A percentile compares a stretch with the other conserved stretches of the same genome.
Conservation (phyloP, 2,888 invertebrate species). For the Papilio protenor region DNA sequence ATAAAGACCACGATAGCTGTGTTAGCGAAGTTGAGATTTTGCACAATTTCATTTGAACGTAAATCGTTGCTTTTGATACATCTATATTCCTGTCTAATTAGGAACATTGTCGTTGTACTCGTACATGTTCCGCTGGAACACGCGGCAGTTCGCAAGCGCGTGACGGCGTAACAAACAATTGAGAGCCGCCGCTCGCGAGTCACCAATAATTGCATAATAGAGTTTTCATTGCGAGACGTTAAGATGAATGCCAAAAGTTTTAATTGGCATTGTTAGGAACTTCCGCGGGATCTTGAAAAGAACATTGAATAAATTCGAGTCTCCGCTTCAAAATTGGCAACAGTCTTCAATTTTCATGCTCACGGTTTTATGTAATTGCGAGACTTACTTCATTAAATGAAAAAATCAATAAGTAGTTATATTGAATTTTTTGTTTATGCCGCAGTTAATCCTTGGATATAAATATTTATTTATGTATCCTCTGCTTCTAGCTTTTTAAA, state of each 20-base stretch:
- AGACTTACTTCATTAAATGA: constrained; percentile 23
- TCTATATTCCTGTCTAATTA: not conserved
- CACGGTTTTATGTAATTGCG: constrained; percentile 36
- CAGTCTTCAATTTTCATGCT: constrained; percentile 38
- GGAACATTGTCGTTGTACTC: not conserved
- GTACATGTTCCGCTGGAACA: not conserved
- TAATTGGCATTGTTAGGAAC: constrained; percentile 47
- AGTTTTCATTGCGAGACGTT: constrained; percentile 44
- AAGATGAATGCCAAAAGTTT: constrained; percentile 46
- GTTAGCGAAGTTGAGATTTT: not conserved
- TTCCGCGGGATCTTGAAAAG: constrained; percentile 41
- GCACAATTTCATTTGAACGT: not conserved
- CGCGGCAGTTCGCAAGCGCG: not conserved
- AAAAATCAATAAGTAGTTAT: constrained; percentile 6
- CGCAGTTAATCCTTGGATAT: too few relatives aligned
- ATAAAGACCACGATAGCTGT: not conserved
- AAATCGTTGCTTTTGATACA: not conserved
- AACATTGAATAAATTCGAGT: constrained; percentile 38
- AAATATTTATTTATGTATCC: too few relatives aligned
- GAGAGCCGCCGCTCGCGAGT: constrained; percentile 32
- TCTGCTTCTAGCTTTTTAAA: not conserved
- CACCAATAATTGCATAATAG: constrained; percentile 48
- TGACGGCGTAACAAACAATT: constrained; percentile 1
- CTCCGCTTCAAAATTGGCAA: constrained; percentile 39
- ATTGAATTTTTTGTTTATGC: not conserved